phyloP scores from a whole-genome alignment of 2,113 vertebrate species.

The Aptenodytes patagonicus region DNA sequence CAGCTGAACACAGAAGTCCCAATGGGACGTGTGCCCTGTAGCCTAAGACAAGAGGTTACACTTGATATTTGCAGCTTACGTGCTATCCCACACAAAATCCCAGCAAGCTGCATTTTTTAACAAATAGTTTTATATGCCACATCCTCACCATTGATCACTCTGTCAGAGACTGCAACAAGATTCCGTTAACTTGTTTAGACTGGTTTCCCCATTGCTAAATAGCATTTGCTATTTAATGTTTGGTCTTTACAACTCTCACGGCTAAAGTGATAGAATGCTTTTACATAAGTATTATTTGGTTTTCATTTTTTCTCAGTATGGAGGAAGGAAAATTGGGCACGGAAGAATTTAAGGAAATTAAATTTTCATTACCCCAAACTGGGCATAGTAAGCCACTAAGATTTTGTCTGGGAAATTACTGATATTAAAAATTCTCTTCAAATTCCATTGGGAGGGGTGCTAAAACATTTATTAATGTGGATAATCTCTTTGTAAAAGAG shows the following conservation, averaged over 20 bases:
- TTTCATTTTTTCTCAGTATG: not conserved
- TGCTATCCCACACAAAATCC: not conserved
- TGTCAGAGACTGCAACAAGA: not conserved
- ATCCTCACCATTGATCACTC: conserved; percentile 4
- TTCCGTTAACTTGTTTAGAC: not conserved
- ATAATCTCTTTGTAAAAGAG: not conserved
- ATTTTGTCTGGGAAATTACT: not conserved
- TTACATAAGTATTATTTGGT: not conserved
- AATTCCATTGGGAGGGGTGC: not conserved
- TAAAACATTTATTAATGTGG: not conserved
- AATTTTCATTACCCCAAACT: not conserved
- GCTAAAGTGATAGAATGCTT: not conserved
- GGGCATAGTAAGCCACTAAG: not conserved
- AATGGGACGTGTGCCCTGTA: not conserved
- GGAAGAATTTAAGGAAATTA: conserved; percentile 5
- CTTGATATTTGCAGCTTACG: not conserved
- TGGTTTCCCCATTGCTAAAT: not conserved
- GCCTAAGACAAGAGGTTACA: not conserved
- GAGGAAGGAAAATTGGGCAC: not conserved
- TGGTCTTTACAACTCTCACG: not conserved
- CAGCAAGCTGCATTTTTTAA: not conserved
- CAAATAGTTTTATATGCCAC: not conserved
- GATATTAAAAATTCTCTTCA: conserved; percentile 18
- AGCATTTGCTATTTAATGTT: not conserved
- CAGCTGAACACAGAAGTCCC: not conserved